Evolutionary conservation across 2,888 invertebrate species (phyloP), one percentile per base, ranked within the genome.

Genomic region (Cheilosia grossa): DNA sequence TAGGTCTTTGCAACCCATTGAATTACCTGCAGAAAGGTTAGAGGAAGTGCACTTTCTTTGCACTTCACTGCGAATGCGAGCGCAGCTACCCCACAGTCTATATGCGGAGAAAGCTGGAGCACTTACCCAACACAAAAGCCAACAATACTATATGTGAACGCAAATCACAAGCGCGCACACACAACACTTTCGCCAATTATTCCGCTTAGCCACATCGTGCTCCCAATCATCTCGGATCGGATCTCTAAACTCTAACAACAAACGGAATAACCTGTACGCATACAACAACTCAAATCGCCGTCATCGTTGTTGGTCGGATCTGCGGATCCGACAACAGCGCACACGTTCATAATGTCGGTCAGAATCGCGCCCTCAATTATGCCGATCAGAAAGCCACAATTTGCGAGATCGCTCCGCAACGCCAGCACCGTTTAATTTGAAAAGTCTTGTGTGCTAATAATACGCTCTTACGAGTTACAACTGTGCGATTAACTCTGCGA

Each of bases 141-240:
- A 47, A 56, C 17, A 47, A 27, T 19, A 27, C 6, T 3, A 40
- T 21, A 21, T 49, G 42, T 58, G 49, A 66, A 24, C 63, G 10
- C 33, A 33, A 37, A 67, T 53, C 42, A 47, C 37, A 47, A n/a
- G 61, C 19, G 47, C 49, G 40, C 78, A 51, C 27, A 79, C 66
- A 66, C 78, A 83, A 86, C 85, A 87, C 87, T 87, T 87, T 87
- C 87, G 69, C 86, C 86, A 85, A 85, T 87, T 87, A 87, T 77
- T 86, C 80, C 82, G 77, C 82, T 69, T 70, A 82, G 81, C 69
- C 82, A 82, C 78, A 85, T 79, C 74, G 54, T 37, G 75, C 75
- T 75, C 66, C 59, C 66, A 75, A 67, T 75, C 59, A 56, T 59
- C 69, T 69, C 42, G 44, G 44, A 44, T 44, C 21, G 49, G 51